Evolutionary conservation across 2,113 vertebrate species (phyloP).

Genomic region (Carettochelys insculpta): DNA sequence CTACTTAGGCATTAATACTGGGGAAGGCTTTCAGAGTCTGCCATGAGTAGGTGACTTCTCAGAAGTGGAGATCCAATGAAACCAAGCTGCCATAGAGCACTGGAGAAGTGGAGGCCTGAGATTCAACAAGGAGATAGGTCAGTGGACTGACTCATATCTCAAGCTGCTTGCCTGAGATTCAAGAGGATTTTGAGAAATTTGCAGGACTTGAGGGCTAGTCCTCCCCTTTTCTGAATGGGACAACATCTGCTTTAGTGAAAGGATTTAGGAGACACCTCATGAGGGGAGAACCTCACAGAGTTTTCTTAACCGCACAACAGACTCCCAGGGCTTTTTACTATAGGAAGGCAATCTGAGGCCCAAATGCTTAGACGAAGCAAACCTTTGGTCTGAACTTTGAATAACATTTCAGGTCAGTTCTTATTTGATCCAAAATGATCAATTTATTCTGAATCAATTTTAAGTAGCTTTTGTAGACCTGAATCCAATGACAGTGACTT

Average conservation of each 20-base stretch:
- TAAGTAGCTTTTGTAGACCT: not conserved
- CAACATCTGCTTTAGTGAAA: not conserved
- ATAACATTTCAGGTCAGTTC: not conserved
- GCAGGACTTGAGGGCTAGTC: not conserved
- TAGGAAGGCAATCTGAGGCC: not conserved
- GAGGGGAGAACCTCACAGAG: not conserved
- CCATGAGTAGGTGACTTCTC: not conserved
- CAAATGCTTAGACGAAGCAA: slow-evolving; percentile 7
- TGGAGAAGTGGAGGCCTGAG: not conserved
- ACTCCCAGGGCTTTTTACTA: not conserved
- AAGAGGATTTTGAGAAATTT: not conserved
- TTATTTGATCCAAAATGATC: not conserved
- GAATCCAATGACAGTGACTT: not conserved
- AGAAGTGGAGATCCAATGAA: not conserved
- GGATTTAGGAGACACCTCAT: not conserved
- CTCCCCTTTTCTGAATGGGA: not conserved
- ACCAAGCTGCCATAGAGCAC: not conserved
- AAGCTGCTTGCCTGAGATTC: not conserved
- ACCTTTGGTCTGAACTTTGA: not conserved
- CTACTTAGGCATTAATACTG: not conserved
- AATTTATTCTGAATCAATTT: not conserved
- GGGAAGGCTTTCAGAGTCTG: not conserved
- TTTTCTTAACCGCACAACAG: not conserved
- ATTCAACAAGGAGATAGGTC: not conserved
- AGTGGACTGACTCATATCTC: not conserved